Percentiles rank a stretch among this genome's conserved stretches.
These are phyloP conservation scores for Enteromius treurensis DNA, from an alignment of 2,797 vertebrate species.

Conservation along the genomic window DNA sequence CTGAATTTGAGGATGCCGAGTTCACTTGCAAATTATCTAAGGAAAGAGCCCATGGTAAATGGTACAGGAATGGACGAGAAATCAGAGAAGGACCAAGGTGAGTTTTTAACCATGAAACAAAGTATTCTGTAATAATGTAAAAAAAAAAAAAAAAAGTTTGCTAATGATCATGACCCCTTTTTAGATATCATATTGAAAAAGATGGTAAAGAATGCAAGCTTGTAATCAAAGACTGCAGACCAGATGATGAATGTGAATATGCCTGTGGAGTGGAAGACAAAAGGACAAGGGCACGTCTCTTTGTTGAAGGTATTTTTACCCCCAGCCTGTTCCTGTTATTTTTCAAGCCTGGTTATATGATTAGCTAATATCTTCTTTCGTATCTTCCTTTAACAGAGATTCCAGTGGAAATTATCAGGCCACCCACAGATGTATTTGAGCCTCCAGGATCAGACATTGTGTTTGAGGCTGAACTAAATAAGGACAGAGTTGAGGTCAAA, in stretches of 20 bases:
- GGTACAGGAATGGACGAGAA: slow-evolving; percentile 95
- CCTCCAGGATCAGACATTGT: slow-evolving; percentile 91
- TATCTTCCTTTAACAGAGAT: slow-evolving; percentile 80
- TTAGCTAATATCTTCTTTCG: neutral
- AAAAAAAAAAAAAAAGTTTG: neutral
- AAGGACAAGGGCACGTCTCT: slow-evolving; percentile 91
- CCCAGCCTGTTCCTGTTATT: neutral
- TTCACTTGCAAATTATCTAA: slow-evolving; percentile 94
- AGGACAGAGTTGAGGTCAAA: slow-evolving; percentile 95
- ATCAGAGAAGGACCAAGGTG: slow-evolving; percentile 94
- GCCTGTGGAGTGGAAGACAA: slow-evolving; percentile 94
- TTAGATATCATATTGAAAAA: slow-evolving; percentile 91
- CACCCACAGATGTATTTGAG: slow-evolving; percentile 90
- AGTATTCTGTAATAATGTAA: neutral
- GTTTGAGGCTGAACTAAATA: slow-evolving; percentile 94
- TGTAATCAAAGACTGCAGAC: slow-evolving; percentile 90
- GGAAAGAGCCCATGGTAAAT: slow-evolving; percentile 91
- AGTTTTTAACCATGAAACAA: neutral
- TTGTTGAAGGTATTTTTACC: slow-evolving; percentile 88
- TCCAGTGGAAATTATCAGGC: slow-evolving; percentile 94
- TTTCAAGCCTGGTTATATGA: neutral
- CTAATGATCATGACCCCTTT: neutral
- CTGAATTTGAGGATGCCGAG: slow-evolving; percentile 94
- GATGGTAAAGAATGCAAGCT: slow-evolving; percentile 89
- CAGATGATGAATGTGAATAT: slow-evolving; percentile 98